Evolutionary conservation across 1,140 invertebrate species (phyloP).

Genomic region (Bombus huntii): DNA sequence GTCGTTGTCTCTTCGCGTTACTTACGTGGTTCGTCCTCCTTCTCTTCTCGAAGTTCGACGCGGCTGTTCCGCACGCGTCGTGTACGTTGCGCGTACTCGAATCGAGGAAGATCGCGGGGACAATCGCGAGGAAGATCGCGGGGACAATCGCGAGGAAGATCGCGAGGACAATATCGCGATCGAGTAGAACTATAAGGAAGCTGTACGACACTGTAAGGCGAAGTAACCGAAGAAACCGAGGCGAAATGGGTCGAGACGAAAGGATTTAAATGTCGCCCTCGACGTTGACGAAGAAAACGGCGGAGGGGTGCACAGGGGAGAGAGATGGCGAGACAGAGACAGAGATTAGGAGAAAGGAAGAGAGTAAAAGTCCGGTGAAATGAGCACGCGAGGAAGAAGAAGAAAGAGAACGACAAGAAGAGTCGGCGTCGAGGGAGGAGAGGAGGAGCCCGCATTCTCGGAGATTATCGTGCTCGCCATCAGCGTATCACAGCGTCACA

Average conservation of each 20-base stretch:
- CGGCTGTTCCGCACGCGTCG: background rate
- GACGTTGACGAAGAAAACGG: slow-evolving; percentile 22
- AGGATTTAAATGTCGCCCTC: slow-evolving; percentile 1
- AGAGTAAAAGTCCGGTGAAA: slow-evolving; percentile 17
- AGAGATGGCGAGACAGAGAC: background rate
- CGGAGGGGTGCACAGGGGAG: background rate
- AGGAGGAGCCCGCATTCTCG: slow-evolving; percentile 81
- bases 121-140: background rate
- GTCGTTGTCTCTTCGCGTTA: slow-evolving; percentile 53
- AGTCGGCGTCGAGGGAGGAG: slow-evolving; percentile 54
- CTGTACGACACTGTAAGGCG: no score
- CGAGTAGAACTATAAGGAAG: no score
- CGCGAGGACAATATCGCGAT: no score
- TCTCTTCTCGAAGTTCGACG: background rate
- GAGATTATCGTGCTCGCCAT: slow-evolving; percentile 83
- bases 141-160: background rate
- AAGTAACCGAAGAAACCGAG: no score
- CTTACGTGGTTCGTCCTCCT: background rate
- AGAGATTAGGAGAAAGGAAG: slow-evolving; percentile 15
- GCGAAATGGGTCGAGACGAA: background rate
- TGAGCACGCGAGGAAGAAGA: slow-evolving; percentile 48
- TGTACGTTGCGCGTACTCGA: background rate
- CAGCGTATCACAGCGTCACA: slow-evolving; percentile 83
- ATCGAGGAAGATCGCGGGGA: background rate
- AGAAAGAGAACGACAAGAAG: slow-evolving; percentile 35